A percentile compares a stretch with the other conserved stretches of the same genome.
These are phyloP conservation scores for Bombus pascuorum DNA, from an alignment of 1,140 invertebrate genomes.

Conservation along the genomic window DNA sequence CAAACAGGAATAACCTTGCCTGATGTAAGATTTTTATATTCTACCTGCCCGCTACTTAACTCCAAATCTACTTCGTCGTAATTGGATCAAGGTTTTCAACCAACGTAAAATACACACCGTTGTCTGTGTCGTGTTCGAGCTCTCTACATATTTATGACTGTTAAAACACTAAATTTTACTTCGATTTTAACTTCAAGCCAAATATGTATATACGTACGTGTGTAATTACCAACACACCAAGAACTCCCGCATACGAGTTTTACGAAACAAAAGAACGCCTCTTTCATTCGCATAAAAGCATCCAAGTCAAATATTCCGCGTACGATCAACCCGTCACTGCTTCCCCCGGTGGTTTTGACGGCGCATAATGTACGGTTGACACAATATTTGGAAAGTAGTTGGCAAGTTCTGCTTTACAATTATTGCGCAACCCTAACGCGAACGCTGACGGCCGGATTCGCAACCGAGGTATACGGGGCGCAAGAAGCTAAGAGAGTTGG, in stretches of 20 bases:
- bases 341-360: background rate
- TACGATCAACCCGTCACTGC: background rate
- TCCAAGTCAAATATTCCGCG: background rate
- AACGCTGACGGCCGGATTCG: constrained; percentile 56
- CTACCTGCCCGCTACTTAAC: too few relatives aligned
- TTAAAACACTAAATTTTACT: too few relatives aligned
- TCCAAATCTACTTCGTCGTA: too few relatives aligned
- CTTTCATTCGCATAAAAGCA: background rate
- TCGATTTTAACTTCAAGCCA: too few relatives aligned
- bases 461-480: constrained; percentile 4
- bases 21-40: too few relatives aligned
- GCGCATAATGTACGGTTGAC: constrained; percentile 52
- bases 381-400: constrained; percentile 77
- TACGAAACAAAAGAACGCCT: background rate
- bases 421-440: constrained; percentile 74
- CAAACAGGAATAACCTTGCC: too few relatives aligned
- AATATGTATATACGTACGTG: too few relatives aligned
- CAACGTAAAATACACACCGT: too few relatives aligned
- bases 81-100: too few relatives aligned
- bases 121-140: too few relatives aligned
- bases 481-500: constrained; percentile 27
- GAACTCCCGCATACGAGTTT: background rate
- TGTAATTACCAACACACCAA: too few relatives aligned
- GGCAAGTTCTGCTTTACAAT: constrained; percentile 71
- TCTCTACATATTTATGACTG: too few relatives aligned